Conservation (phyloP, 2,797 vertebrate genomes). For the Crotalus adamanteus region DNA sequence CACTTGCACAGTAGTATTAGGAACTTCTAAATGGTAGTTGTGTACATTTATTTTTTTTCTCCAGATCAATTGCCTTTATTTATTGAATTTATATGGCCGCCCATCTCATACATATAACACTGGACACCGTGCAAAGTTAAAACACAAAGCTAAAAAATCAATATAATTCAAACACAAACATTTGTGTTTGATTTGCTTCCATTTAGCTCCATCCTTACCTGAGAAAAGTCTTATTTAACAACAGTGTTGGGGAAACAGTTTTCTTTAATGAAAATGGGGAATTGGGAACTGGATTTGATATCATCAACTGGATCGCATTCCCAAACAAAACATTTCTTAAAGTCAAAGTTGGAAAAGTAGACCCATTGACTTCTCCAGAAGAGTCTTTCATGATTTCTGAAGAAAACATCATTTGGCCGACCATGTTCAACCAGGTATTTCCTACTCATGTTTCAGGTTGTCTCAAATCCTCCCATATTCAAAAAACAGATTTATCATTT, state of each 20-base stretch:
- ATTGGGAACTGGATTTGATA: not conserved
- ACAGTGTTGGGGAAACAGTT: not conserved
- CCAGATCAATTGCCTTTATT: not conserved
- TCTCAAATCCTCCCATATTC: not conserved
- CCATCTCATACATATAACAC: not conserved
- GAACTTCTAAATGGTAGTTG: not conserved
- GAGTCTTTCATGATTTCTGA: not conserved
- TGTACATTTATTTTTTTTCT: too few species aligned
- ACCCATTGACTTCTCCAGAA: not conserved
- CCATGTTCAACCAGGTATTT: slow-evolving; percentile 1
- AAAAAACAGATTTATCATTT: not conserved
- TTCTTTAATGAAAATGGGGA: slow-evolving; percentile 1
- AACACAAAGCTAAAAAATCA: not conserved
- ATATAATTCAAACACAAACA: not conserved
- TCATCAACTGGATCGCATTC: slow-evolving; percentile 3
- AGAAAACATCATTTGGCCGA: not conserved
- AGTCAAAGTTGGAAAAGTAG: not conserved
- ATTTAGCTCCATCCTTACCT: not conserved
- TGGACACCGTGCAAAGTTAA: not conserved
- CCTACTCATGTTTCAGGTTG: not conserved
- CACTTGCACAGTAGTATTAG: not conserved
- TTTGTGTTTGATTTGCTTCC: not conserved
- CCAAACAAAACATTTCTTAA: not conserved
- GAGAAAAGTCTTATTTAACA: not conserved
- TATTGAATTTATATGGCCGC: not conserved